A percentile compares a stretch with the other conserved stretches of the same genome.
Evolutionary conservation across 2,113 vertebrate species (phyloP).

Genomic region (Pygoscelis antarcticus): DNA sequence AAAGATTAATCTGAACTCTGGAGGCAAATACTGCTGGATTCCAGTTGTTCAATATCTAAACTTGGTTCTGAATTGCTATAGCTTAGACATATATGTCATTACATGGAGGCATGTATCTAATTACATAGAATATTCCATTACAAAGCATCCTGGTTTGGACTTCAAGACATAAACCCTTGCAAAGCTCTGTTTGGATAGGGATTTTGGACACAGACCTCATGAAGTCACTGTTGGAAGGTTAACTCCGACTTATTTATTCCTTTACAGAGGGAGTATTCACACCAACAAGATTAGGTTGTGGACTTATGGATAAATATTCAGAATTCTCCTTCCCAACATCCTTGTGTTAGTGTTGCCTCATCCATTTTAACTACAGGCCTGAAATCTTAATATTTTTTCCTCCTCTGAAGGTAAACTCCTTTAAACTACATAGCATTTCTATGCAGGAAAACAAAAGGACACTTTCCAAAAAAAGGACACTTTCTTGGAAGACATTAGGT

Average conservation of each 20-base stretch:
- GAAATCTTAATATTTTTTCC: neutral
- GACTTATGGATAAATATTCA: neutral
- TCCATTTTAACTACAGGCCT: neutral
- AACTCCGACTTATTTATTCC: neutral
- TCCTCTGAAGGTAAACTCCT: neutral
- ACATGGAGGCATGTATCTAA: neutral
- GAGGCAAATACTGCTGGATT: neutral
- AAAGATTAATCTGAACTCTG: neutral
- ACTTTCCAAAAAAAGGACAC: neutral
- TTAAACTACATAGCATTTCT: neutral
- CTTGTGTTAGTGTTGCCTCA: neutral
- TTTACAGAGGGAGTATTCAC: neutral
- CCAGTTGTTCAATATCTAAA: neutral
- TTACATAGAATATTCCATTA: neutral
- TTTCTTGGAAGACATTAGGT: neutral
- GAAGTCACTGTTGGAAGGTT: neutral
- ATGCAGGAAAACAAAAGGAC: neutral
- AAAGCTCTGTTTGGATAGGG: neutral
- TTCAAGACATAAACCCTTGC: neutral
- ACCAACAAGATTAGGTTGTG: neutral
- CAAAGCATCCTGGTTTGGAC: neutral
- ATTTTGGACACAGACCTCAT: neutral
- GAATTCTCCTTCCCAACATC: neutral
- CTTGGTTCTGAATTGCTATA: neutral
- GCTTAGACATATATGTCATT: neutral